Conservation (phyloP, 2,797 vertebrate genomes). For the Adelosebastes latens region DNA sequence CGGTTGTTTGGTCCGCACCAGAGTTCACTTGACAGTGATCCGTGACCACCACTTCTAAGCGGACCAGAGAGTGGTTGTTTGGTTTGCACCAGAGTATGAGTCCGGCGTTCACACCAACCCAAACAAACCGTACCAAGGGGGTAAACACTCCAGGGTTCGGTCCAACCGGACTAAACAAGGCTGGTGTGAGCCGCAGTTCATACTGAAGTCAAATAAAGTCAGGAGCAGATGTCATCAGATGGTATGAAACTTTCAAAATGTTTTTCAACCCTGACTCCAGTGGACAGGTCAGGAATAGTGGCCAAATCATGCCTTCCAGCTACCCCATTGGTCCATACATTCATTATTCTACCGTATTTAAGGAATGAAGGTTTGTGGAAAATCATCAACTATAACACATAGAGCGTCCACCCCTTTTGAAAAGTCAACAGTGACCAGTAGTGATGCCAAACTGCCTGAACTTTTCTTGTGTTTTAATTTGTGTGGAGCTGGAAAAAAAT, state of each 20-base stretch:
- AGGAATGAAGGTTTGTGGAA: conserved; percentile 30
- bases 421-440: conserved; percentile 14
- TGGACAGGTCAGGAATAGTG: conserved; percentile 2
- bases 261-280: neutral
- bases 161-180: no score
- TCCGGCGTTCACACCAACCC: no score
- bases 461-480: conserved; percentile 30
- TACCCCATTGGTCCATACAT: neutral
- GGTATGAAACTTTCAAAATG: neutral
- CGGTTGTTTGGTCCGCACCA: no score
- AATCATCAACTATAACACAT: conserved; percentile 13
- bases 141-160: no score
- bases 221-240: neutral
- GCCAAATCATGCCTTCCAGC: neutral
- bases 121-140: no score
- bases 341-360: conserved; percentile 3
- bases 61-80: no score
- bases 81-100: no score
- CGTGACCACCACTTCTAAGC: no score
- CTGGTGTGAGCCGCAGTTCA: no score
- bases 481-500: conserved; percentile 20
- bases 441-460: conserved; percentile 36
- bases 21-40: no score
- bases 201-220: neutral
- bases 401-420: neutral